phyloP scores from a whole-genome alignment of 2,113 vertebrate genomes.

The Hemichromis elongatus region DNA sequence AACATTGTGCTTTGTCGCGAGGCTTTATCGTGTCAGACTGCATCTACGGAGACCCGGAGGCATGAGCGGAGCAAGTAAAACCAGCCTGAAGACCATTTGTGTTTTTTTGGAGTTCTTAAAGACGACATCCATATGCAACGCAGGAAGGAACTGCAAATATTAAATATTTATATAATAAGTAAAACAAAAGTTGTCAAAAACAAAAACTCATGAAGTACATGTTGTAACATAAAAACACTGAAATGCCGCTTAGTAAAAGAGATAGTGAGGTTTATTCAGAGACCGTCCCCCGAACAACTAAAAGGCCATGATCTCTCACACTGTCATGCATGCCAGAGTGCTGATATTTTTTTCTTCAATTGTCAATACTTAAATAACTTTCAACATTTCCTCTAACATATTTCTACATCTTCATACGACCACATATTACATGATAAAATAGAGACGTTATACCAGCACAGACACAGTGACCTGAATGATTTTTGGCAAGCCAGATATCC shows the following conservation, averaged over 20 bases:
- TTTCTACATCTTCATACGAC: conserved; percentile 47
- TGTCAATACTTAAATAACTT: conserved; percentile 51
- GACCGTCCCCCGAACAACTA: conserved; percentile 27
- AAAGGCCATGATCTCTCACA: conserved; percentile 53
- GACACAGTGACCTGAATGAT: conserved; percentile 70
- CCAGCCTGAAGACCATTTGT: conserved; percentile 1
- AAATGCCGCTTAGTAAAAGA: conserved; percentile 28
- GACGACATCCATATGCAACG: not conserved
- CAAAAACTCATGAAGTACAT: not conserved
- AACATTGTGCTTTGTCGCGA: not conserved
- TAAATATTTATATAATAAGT: conserved; percentile 1
- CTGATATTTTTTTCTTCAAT: not conserved
- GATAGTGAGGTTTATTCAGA: conserved; percentile 45
- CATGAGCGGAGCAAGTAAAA: conserved; percentile 7
- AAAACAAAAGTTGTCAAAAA: not conserved
- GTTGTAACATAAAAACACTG: not conserved
- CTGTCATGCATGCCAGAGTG: conserved; percentile 37
- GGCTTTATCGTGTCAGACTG: not conserved
- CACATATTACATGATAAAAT: conserved; percentile 50
- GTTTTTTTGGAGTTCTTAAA: not conserved
- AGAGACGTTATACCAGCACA: conserved; percentile 50
- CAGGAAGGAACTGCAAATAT: not conserved
- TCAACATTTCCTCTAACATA: conserved; percentile 41
- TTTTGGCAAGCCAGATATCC: conserved; percentile 66
- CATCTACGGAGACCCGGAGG: not conserved